Evolutionary conservation across 2,888 invertebrate species (phyloP), one percentile per base, ranked within the genome.

Genomic region (Coelogynopora nodosa): DNA sequence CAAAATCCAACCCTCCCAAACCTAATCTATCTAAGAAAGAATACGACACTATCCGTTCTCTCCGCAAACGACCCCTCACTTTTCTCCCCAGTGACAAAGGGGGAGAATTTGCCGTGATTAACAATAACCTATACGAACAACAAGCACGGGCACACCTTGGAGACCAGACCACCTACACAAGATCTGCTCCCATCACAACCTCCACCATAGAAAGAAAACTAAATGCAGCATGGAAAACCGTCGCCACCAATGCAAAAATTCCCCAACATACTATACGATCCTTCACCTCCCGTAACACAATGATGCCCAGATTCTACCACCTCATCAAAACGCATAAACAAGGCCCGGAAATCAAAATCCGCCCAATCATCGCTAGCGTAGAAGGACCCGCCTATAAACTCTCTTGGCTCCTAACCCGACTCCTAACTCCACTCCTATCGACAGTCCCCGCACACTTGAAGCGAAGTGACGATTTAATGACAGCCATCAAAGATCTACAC

Each of bases 381-480:
- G 49, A 49, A 10, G 49, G 49, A 49, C 49, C 49, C 49, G 49
- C 49, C 5, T 49, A 5, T 49, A 49, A 49, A 49, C 49, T 49
- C 18, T 18, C 49, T 49, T 49, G 18, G 49, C 49, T 49, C 49
- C 49, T 49, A 49, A 49, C 49, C 18, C 49, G 5, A 49, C 49
- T 49, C 49, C 49, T 49, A 49, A 49, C 49, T 49, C 49, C 49
- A 49, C 49, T 49, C 49, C 49, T 49, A 49, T 49, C 49, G 49
- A 49, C 49, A 74, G 27, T 74, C 74, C 74, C 74, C 5, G 74
- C 5, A 74, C 23, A 74, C 23, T 74, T 74, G 18, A 74, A 23
- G 23, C 27, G 74, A 74, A 74, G 23, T 13, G 74, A 74, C 74
- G 74, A 74, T 74, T 74, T 74, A 74, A 74, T 74, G 74, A 74